A percentile compares a stretch with the other conserved stretches of the same genome.
Evolutionary conservation across 2,113 vertebrate genomes (phyloP).

Genomic region (Brachyhypopomus occidentalis): DNA sequence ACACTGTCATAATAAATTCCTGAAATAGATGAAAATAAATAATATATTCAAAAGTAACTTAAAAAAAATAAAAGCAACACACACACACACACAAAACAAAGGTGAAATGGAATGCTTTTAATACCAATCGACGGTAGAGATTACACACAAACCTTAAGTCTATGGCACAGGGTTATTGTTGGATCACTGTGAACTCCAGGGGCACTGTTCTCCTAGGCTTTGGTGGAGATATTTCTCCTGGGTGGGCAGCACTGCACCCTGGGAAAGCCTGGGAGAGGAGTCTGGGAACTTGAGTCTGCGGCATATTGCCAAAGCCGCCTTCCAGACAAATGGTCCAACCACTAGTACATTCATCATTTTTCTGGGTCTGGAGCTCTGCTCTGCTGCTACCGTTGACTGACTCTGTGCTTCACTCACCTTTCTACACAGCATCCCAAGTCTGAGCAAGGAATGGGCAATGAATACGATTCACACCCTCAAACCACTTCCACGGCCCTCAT

Average conservation of each 20-base stretch:
- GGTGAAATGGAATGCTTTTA: too few species aligned
- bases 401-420: conserved; percentile 12
- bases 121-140: too few species aligned
- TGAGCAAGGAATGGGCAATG: too few species aligned
- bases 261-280: neutral
- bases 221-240: neutral
- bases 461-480: conserved; percentile 16
- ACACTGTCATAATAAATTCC: too few species aligned
- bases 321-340: conserved; percentile 15
- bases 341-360: conserved; percentile 28
- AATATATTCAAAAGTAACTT: too few species aligned
- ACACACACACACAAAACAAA: too few species aligned
- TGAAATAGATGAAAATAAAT: too few species aligned
- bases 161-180: too few species aligned
- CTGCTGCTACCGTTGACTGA: conserved; percentile 11
- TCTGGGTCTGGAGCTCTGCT: conserved; percentile 2
- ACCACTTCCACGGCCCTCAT: conserved; percentile 44
- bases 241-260: neutral
- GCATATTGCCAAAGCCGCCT: conserved; percentile 9
- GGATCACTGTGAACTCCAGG: too few species aligned
- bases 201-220: neutral
- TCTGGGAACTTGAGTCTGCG: neutral
- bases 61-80: too few species aligned
- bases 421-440: conserved; percentile 26
- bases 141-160: neutral